Base-by-base conservation (phyloP, 2,888 invertebrate species). In the Aphrophora alni region DNA sequence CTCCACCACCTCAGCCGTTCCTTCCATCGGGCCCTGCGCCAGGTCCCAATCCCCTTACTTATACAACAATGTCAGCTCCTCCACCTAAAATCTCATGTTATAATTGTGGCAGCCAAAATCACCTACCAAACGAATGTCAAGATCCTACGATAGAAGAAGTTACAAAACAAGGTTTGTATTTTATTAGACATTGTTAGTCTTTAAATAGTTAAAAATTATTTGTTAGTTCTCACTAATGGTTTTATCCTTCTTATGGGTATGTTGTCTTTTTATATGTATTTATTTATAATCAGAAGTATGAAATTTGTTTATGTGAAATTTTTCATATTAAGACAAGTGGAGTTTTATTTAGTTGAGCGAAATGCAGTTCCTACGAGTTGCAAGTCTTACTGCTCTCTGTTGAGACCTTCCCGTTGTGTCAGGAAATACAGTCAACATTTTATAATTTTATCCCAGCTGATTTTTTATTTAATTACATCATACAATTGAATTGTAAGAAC, bases 121-220 rank as follows among this genome's bases (percentile, higher is more conserved):
- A 98, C 88, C 91, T 92, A 76, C 97, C 97, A 27, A 91, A 92
- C 85, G 97, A 97, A 85, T 98, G 98, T 88, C 94, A 94, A 87
- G 96, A 96, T 88, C 94, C 94, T 83, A 96, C 96, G 80, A 96
- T 98, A 93, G 97, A 98, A 88, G 96, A 97, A 89, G 95, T 97
- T 89, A 95, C 96, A 75, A 89, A 88, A 85, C 87, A 86, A 86
- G 87, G 87, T 87, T 38, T 59, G 80, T 72, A 38, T 44, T 17
- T 38, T 68, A 27, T 69, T 17, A 17, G 24, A 28, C 17, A 59
- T 10, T 26, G 17, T 28, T 33, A 33, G 33, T 33, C 33, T 33
- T 33, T 33, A 33, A 33, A 5, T 33, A 33, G 8, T 33, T 33
- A 8, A 38, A 7, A 14, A 75, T 10, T 21, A 75, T 25, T 44